Conservation (phyloP, 2,113 vertebrate genomes). For the Saguinus imperator region DNA sequence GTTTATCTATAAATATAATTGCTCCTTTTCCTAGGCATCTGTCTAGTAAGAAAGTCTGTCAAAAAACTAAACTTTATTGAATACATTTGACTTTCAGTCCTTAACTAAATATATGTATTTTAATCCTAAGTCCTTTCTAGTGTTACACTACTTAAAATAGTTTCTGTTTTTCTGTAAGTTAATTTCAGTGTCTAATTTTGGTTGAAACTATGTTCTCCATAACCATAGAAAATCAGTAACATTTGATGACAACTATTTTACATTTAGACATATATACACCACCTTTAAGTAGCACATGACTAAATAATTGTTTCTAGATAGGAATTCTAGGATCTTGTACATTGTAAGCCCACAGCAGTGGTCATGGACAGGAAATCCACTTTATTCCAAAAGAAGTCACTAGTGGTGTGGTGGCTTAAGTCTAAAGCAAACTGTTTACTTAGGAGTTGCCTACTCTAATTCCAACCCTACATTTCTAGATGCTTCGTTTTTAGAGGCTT, state of each 20-base stretch:
- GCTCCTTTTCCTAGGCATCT: background rate
- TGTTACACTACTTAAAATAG: background rate
- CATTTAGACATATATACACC: background rate
- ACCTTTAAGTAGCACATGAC: background rate
- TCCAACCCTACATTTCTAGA: background rate
- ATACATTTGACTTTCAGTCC: background rate
- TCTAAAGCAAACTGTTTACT: background rate
- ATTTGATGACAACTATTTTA: background rate
- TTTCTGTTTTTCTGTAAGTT: background rate
- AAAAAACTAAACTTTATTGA: constrained; percentile 11
- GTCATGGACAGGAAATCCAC: background rate
- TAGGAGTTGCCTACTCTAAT: background rate
- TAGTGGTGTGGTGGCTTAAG: background rate
- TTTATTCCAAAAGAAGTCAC: background rate
- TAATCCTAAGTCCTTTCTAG: background rate
- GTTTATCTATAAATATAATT: background rate
- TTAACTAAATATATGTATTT: background rate
- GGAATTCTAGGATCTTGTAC: background rate
- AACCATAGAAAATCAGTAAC: background rate
- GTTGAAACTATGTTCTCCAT: background rate
- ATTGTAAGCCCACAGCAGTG: background rate
- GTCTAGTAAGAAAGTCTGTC: background rate
- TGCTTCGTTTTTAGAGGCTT: background rate
- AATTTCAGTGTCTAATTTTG: background rate
- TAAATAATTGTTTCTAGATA: background rate